Evolutionary conservation across 2,888 invertebrate genomes (phyloP).

Genomic region (Emmelina monodactyla): DNA sequence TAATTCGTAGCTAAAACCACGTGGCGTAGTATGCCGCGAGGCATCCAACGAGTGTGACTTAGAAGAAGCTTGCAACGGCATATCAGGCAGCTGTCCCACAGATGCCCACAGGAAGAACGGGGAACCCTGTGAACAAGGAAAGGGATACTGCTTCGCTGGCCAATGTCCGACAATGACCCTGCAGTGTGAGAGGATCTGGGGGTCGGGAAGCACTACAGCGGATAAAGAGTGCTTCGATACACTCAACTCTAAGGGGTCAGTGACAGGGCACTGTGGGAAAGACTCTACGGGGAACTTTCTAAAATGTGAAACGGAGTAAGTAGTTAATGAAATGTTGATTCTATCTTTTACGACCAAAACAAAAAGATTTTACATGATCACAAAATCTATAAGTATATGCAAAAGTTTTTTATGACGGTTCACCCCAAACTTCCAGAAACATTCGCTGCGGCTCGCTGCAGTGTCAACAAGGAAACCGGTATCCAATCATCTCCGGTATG

Average conservation of each 20-base stretch:
- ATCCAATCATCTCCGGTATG: conserved; percentile 80
- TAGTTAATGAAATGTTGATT: conserved; percentile 20
- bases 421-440: conserved; percentile 78
- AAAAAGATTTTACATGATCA: too few species aligned
- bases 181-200: conserved; percentile 96
- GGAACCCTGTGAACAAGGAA: conserved; percentile 76
- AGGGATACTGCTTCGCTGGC: conserved; percentile 91
- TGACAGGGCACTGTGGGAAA: conserved; percentile 95
- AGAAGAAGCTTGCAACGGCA: conserved; percentile 92
- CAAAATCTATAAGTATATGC: too few species aligned
- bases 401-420: too few species aligned
- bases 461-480: conserved; percentile 86
- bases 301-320: conserved; percentile 88
- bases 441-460: conserved; percentile 94
- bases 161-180: conserved; percentile 85
- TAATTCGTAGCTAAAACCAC: conserved; percentile 77
- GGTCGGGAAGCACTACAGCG: conserved; percentile 81
- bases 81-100: conserved; percentile 85
- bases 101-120: conserved; percentile 95
- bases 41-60: conserved; percentile 94
- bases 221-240: conserved; percentile 91
- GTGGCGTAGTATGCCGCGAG: conserved; percentile 85
- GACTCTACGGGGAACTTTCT: conserved; percentile 77
- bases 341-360: too few species aligned
- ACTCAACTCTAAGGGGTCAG: conserved; percentile 94